Evolutionary conservation across 2,113 vertebrate genomes (phyloP), one percentile per base, ranked within the genome.

Genomic region (Channa maculata): DNA sequence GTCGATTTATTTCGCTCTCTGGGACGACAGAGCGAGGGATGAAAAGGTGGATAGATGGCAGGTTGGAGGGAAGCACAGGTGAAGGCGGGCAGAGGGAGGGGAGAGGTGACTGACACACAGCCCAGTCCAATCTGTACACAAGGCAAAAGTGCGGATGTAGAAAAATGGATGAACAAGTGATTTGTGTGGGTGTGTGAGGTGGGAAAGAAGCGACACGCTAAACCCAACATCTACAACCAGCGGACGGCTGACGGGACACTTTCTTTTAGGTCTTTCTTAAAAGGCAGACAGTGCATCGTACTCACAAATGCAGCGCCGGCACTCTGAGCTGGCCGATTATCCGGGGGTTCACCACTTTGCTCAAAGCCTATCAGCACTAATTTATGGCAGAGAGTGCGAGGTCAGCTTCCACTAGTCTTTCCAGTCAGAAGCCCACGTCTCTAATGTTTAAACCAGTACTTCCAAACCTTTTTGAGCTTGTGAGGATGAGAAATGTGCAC

Each of bases 1-100:
- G 65, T 38, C 90, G 79, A 90, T 89, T 86, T 80, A 86, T 83
- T 45, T 63, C 8, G 36, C 61, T 78, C 55, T 66, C 39, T 64
- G 77, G 69, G 12, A 45, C 62, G 80, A 74, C 70, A 74, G 5
- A 71, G 37, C 76, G 76, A 63, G 71, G 57, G 65, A 34, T 3
- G 1, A 49, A 39, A 15, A 5, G 12, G 51, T 24, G 6, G 55
- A n/a, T n/a, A n/a, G 50, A 77, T 54, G 77, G 71, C 62, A 61
- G 39, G 51, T 5, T 37, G 71, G 63, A 38, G 46, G 79, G 78
- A 68, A 62, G 75, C 24, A 24, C 24, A 24, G 24, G 24, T 24
- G 24, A 24, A 24, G 24, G 24, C 24, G 24, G 24, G 24, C 24
- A 1, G 41, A 34, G 61, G 67, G 73, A 49, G 80, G 48, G 43